Base-by-base conservation (phyloP, 2,797 vertebrate genomes). In the Spizella passerina region DNA sequence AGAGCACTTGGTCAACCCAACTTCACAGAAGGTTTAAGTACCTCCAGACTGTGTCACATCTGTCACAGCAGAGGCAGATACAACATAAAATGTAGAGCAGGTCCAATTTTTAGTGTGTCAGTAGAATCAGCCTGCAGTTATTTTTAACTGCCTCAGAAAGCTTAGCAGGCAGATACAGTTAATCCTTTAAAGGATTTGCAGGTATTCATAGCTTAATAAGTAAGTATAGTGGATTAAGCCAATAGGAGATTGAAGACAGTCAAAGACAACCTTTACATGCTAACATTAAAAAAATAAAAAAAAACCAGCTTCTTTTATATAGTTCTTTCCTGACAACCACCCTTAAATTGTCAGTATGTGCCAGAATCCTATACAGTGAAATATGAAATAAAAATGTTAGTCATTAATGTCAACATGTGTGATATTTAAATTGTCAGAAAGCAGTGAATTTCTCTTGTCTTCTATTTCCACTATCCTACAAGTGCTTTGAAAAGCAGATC, bases 181-280 rank as follows among this genome's bases (percentile, higher is more conserved):
- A 97, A 93, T 96, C 94, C 92, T 90, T 97, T 88, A 84, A 93
- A 85, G 79, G 90, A 95, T 91, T 86, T 94, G 72, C 89, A 94
- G 90, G 86, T 93, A 93, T 95, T 97, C 96, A 86, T 80, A 96
- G 88, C 75, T 96, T 94, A 95, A 55, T 95, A 90, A 91, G 77
- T 90, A 95, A 90, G 49, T 88, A 72, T 65, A 72, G 65, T 77
- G 86, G 90, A 96, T 84, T 86, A 90, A 88, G 60, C 52, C 72
- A 88, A 79, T 63, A 85, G 86, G 83, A 92, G 66, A 86, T 36
- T 85, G 88, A 29, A 95, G 80, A 70, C 76, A 86, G 80, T 53
- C 77, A 88, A 56, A 93, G 38, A 80, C 86, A 95, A 91, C 69
- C 43, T 90, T 90, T 75, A 59, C 43, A 36, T 76, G 30, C 56